Base-by-base conservation (phyloP, 2,888 invertebrate species). In the Troides oblongomaculatus region DNA sequence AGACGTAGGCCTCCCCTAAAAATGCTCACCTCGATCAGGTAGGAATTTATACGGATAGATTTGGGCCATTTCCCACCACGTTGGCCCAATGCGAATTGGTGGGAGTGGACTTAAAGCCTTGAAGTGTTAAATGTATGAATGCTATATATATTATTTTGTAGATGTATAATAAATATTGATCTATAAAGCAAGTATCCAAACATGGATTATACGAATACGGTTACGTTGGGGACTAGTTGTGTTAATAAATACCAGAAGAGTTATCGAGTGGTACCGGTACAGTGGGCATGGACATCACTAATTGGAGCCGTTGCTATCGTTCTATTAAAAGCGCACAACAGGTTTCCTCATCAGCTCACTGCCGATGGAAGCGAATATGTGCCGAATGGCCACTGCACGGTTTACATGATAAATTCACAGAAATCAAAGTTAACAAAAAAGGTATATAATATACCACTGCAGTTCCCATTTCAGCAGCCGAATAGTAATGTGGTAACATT, bases 281-380 rank as follows among this genome's bases (percentile, higher is more conserved):
- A 10, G 17, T 59, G 57, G 25, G 65, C 60, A 6, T 12, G 64
- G 43, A 67, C 69, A 64, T 72, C 69, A 67, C 66, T 66, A 64
- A 50, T 64, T 69, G 62, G 65, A 25, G 23, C n/a, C 57, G 64
- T 25, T 59, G n/a, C 23, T n/a, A 64, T 68, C 66, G 71, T 70
- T 73, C 70, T 72, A 75, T 72, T 76, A 75, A 74, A 75, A 73
- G 74, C 62, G 71, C 75, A 77, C 73, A 75, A 78, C 77, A 79
- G 78, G 78, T 80, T 82, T 82, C 77, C 78, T 81, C 79, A 79
- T 82, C 76, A 79, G 75, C 72, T 73, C 71, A 78, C 76, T 76
- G 74, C 74, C 66, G 65, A 74, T 66, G 69, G 71, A 39, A 67
- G 74, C 72, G 75, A 76, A 68, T 71, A 70, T 71, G 71, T 74